Conservation (phyloP, 2,113 vertebrate genomes). For the Numenius arquata region DNA sequence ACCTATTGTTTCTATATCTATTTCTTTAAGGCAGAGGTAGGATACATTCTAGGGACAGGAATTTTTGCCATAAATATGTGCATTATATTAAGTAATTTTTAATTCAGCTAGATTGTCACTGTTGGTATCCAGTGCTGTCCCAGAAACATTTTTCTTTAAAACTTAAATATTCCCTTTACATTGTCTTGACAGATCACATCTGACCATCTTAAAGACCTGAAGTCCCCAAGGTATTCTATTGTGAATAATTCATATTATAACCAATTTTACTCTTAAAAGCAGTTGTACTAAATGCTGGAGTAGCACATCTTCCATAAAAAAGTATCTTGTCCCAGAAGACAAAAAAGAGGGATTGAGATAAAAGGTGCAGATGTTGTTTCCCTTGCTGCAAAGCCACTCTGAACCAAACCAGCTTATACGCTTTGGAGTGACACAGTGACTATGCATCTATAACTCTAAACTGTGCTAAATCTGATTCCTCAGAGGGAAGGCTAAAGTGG, state of each 20-base stretch:
- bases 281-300: background rate
- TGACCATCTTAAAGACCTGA: background rate
- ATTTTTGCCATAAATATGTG: background rate
- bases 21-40: background rate
- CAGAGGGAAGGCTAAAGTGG: background rate
- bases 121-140: background rate
- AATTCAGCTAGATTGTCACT: background rate
- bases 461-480: conserved; percentile 48
- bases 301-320: conserved; percentile 19
- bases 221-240: background rate
- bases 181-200: conserved; percentile 1
- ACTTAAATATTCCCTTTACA: background rate
- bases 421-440: conserved; percentile 6
- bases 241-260: conserved; percentile 52
- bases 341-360: background rate
- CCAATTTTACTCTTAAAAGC: conserved; percentile 33
- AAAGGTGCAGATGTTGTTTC: background rate
- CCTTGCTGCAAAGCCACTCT: background rate
- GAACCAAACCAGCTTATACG: background rate
- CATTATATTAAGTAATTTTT: background rate
- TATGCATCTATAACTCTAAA: conserved; percentile 18
- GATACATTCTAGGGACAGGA: background rate
- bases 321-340: background rate
- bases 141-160: background rate
- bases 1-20: background rate